A percentile compares a stretch with the other conserved stretches of the same genome.
These are phyloP conservation scores for Nasonia vitripennis DNA, from an alignment of 1,140 invertebrate genomes.

Conservation along the genomic window DNA sequence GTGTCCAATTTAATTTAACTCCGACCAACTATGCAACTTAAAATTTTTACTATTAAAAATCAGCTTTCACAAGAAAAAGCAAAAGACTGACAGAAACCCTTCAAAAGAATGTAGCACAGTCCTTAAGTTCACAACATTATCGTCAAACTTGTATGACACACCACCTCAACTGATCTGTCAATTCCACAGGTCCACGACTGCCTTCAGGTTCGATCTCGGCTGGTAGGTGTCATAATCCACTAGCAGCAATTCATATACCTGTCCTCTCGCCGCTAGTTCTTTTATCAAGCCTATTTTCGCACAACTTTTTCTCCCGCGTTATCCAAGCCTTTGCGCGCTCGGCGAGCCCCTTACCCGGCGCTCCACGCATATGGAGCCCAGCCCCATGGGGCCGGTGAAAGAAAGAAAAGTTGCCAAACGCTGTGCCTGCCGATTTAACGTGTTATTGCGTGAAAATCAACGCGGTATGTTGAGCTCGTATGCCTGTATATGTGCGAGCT, in stretches of 20 bases:
- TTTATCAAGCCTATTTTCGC: neutral
- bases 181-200: neutral
- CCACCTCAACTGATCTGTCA: neutral
- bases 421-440: conserved; percentile 24
- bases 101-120: neutral
- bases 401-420: conserved; percentile 26
- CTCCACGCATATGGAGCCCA: no score
- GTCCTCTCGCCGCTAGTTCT: neutral
- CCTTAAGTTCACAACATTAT: neutral
- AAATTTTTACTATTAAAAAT: no score
- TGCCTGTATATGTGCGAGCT: conserved; percentile 18
- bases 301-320: neutral
- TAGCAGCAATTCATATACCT: neutral
- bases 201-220: neutral
- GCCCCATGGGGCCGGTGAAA: neutral
- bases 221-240: neutral
- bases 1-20: no score
- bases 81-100: neutral
- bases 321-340: no score
- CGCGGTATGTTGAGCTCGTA: neutral
- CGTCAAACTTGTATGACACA: neutral
- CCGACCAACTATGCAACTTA: no score
- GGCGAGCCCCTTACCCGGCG: no score
- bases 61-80: neutral
- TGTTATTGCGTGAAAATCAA: conserved; percentile 49